phyloP scores from a whole-genome alignment of 1,140 invertebrate species.

The Helicorthomorpha holstii region DNA sequence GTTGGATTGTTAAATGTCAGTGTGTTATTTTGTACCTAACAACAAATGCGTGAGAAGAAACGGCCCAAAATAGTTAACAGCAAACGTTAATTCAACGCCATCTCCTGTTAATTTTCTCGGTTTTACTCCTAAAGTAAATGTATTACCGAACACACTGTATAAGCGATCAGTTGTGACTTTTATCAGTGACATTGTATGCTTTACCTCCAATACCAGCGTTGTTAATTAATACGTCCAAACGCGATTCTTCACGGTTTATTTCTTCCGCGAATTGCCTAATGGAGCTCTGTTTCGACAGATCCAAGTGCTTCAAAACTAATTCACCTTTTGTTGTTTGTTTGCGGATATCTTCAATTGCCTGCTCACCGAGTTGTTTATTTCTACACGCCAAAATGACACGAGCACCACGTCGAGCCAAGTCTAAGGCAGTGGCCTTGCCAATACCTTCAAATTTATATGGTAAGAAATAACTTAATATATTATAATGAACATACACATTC shows the following conservation, averaged over 20 bases:
- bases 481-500: no score
- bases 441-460: no score
- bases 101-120: slow-evolving; percentile 41
- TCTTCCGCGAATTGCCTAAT: slow-evolving; percentile 46
- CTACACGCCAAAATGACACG: slow-evolving; percentile 56
- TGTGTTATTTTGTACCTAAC: no score
- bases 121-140: no score
- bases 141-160: no score
- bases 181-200: slow-evolving; percentile 30
- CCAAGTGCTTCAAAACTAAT: slow-evolving; percentile 49
- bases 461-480: no score
- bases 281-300: slow-evolving; percentile 49
- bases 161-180: slow-evolving; percentile 12
- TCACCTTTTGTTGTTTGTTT: slow-evolving; percentile 33
- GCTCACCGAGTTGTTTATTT: slow-evolving; percentile 37
- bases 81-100: slow-evolving; percentile 67
- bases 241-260: slow-evolving; percentile 37
- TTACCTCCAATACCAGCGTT: slow-evolving; percentile 60
- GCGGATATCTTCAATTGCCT: slow-evolving; percentile 41
- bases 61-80: slow-evolving; percentile 62
- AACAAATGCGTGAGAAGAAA: slow-evolving; percentile 68
- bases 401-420: slow-evolving; percentile 43
- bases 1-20: no score
- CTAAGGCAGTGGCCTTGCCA: slow-evolving; percentile 51
- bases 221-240: slow-evolving; percentile 54